These are phyloP conservation scores for Seira ritae DNA, from an alignment of 2,888 invertebrate genomes.

Conservation along the genomic window DNA sequence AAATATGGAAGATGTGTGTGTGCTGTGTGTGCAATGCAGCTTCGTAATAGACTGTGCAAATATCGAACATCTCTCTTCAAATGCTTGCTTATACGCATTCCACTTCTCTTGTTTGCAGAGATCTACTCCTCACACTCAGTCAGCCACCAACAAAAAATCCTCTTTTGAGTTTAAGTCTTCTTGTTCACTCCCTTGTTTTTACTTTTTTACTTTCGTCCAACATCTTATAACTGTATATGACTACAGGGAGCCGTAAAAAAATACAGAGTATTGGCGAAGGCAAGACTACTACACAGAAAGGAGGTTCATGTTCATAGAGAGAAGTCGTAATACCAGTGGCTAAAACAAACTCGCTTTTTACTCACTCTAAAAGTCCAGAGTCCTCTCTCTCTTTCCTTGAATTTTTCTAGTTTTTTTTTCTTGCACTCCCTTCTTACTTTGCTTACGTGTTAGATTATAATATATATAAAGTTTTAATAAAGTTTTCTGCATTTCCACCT, in stretches of 20 bases:
- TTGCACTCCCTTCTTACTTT: neutral
- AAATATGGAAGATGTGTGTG: slow-evolving; percentile 7
- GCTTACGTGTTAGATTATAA: neutral
- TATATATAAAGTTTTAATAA: neutral
- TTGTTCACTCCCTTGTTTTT: slow-evolving; percentile 52
- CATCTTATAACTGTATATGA: slow-evolving; percentile 50
- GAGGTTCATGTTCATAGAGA: neutral
- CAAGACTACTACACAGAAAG: slow-evolving; percentile 2
- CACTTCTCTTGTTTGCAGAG: slow-evolving; percentile 25
- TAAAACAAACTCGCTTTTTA: slow-evolving; percentile 5
- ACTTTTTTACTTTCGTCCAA: slow-evolving; percentile 34
- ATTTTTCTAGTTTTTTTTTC: neutral
- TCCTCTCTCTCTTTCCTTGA: neutral
- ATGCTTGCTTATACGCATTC: slow-evolving; percentile 6
- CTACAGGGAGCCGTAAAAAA: slow-evolving; percentile 61
- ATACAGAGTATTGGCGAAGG: slow-evolving; percentile 41
- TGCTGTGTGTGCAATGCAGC: neutral
- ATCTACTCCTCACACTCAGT: slow-evolving; percentile 28
- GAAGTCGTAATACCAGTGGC: neutral
- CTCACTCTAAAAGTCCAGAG: neutral
- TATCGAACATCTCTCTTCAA: neutral
- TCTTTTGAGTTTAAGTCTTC: slow-evolving; percentile 35
- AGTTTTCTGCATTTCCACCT: neutral
- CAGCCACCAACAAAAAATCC: slow-evolving; percentile 29
- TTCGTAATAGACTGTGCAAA: neutral